phyloP scores from a whole-genome alignment of 2,797 vertebrate species.

The Scolopax bukidnonensis region DNA sequence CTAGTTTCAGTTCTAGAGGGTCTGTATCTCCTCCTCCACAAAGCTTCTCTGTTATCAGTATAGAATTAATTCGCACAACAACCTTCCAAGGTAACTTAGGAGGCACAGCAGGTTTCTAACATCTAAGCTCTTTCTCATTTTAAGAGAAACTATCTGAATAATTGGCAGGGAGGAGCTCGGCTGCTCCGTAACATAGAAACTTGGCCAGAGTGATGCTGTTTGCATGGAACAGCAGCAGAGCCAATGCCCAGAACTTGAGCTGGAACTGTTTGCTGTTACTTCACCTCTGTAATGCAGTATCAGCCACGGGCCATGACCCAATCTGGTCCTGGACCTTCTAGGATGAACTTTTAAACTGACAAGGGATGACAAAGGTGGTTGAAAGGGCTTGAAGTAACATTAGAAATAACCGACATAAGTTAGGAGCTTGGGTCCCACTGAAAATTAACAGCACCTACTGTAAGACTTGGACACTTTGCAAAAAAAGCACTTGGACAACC shows the following conservation, averaged over 20 bases:
- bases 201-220: not conserved
- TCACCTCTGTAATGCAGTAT: not conserved
- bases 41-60: not conserved
- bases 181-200: not conserved
- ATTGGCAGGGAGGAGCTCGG: slow-evolving; percentile 28
- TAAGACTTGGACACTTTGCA: not conserved
- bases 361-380: not conserved
- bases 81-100: not conserved
- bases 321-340: not conserved
- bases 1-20: not conserved
- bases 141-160: slow-evolving; percentile 14
- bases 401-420: not conserved
- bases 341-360: not conserved
- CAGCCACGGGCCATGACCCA: not conserved
- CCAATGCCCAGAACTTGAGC: slow-evolving; percentile 10
- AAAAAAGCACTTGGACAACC: not conserved
- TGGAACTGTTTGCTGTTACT: not conserved
- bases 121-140: slow-evolving; percentile 27
- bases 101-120: slow-evolving; percentile 39
- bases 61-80: slow-evolving; percentile 30
- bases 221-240: slow-evolving; percentile 8
- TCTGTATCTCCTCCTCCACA: not conserved
- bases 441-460: not conserved
- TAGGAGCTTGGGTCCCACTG: not conserved
- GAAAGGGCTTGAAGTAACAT: not conserved